These are phyloP conservation scores for Flabesymbios commensalis DNA, from an alignment of 2,888 invertebrate species.

Conservation along the genomic window DNA sequence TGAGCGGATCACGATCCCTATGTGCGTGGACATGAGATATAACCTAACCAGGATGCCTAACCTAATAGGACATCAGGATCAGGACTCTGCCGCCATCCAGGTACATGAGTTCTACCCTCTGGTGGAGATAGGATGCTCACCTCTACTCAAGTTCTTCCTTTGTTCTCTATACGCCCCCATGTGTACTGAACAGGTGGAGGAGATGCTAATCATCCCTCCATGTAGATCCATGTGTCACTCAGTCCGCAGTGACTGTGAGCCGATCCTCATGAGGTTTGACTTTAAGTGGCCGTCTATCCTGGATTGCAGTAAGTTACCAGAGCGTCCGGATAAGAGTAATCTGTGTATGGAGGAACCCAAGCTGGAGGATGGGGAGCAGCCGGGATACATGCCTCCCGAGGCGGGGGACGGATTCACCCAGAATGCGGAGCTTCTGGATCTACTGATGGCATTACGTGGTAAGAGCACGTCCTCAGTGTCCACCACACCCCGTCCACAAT, in stretches of 20 bases:
- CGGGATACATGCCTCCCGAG: neutral
- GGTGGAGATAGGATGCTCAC: slow-evolving; percentile 79
- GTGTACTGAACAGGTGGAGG: slow-evolving; percentile 84
- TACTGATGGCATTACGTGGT: slow-evolving; percentile 32
- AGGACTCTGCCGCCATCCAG: slow-evolving; percentile 79
- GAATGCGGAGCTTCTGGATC: slow-evolving; percentile 37
- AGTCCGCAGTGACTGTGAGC: slow-evolving; percentile 60
- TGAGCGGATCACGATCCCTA: slow-evolving; percentile 77
- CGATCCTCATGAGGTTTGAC: slow-evolving; percentile 70
- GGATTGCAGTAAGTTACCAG: slow-evolving; percentile 80
- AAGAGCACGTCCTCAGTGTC: neutral
- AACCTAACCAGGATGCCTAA: slow-evolving; percentile 88
- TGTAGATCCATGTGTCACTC: slow-evolving; percentile 84
- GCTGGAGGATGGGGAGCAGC: slow-evolving; percentile 36
- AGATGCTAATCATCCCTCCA: slow-evolving; percentile 75
- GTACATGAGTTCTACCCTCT: slow-evolving; percentile 74
- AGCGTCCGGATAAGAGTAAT: slow-evolving; percentile 63
- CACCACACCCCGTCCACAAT: neutral
- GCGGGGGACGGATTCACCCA: slow-evolving; percentile 12
- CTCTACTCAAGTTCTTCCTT: slow-evolving; percentile 80
- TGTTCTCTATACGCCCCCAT: slow-evolving; percentile 90
- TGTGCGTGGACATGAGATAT: slow-evolving; percentile 82
- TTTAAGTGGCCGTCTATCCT: slow-evolving; percentile 75
- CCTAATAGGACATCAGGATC: slow-evolving; percentile 78
- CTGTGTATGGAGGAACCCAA: slow-evolving; percentile 75